Base-by-base conservation (phyloP, 2,888 invertebrate genomes). In the Drosophila leonis region DNA sequence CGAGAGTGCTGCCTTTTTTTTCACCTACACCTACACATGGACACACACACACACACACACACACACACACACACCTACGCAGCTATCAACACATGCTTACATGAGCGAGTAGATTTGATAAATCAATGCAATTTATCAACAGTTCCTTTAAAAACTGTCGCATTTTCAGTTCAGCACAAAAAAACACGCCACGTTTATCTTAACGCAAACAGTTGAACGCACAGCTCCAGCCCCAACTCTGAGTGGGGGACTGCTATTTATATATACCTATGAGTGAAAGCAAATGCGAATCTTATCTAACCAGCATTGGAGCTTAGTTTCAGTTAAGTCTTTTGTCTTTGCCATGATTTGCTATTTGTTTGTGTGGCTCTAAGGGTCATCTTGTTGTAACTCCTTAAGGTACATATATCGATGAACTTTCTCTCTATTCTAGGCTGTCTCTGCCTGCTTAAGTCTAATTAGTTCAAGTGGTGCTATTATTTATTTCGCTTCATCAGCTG, bases 121-220 rank as follows among this genome's bases (percentile, higher is more conserved):
- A 84, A 84, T 87, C 83, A 84, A 81, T 88, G 83, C 89, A 83
- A 84, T 88, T 88, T 84, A 84, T 88, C 83, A 84, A 84, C 70
- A 57, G 65, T 75, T 86, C 72, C 88, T 85, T 86, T 86, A 88
- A 87, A 86, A 88, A 72, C 82, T 80, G 74, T 72, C 71, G 66
- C 66, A 66, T 78, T 63, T 60, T 74, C 49, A 31, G n/a, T 65
- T 80, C 29, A 41, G 73, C 29, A 63, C 67, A 48, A 56, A 10
- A 6, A 46, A 61, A 67, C 44, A 52, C 68, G 68, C 55, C 64
- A 69, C 44, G 68, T 70, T 86, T 88, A 84, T 88, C 83, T 75
- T 55, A 71, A 46, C 49, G 61, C 74, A 83, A 83, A 84, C 83
- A 88, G 59, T 63, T 61, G 63, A 44, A 48, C 59, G 31, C 54